Conservation (phyloP, 1,140 invertebrate species). For the Sipha flava region DNA sequence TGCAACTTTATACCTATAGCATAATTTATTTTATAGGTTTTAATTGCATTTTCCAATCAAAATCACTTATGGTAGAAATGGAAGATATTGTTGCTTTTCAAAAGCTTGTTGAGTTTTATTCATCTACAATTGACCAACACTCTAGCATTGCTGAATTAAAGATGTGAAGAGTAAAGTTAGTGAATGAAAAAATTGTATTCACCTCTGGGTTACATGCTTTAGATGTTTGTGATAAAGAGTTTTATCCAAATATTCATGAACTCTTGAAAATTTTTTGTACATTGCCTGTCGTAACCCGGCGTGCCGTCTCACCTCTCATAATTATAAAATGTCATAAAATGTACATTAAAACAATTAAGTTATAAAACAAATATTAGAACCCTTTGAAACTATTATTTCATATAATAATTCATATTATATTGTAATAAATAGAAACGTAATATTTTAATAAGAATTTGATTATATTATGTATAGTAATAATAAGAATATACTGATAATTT, state of each 20-base stretch:
- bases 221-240: not conserved
- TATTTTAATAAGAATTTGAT: too few relatives aligned
- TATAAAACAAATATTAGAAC: too few relatives aligned
- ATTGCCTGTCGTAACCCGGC: too few relatives aligned
- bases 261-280: not conserved
- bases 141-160: not conserved
- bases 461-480: too few relatives aligned
- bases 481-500: too few relatives aligned
- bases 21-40: not conserved
- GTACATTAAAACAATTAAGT: too few relatives aligned
- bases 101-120: conserved; percentile 19
- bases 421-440: too few relatives aligned
- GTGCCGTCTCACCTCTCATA: too few relatives aligned
- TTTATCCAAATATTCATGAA: not conserved
- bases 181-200: not conserved
- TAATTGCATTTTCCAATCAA: not conserved
- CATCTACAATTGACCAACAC: not conserved
- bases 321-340: too few relatives aligned
- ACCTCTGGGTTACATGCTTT: not conserved
- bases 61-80: not conserved
- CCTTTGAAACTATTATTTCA: too few relatives aligned
- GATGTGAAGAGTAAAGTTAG: not conserved
- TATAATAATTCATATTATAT: too few relatives aligned
- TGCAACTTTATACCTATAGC: not conserved
- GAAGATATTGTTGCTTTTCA: not conserved